Conservation (phyloP, 1,140 invertebrate genomes). For the Tetraneura akinire region DNA sequence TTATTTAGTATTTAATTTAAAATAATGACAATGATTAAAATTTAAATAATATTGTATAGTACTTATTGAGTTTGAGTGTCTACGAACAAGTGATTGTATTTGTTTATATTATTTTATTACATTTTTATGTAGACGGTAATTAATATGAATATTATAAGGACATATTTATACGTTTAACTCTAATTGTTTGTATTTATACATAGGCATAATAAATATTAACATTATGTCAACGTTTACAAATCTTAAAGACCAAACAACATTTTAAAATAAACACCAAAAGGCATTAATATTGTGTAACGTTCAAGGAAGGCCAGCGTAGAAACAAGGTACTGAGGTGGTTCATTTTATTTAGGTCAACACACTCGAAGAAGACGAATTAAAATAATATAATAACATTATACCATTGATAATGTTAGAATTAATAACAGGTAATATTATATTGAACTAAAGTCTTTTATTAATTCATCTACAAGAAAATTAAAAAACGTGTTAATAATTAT, state of each 20-base stretch:
- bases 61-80: no score
- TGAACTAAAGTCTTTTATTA: neutral
- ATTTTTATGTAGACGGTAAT: neutral
- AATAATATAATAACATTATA: neutral
- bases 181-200: neutral
- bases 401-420: neutral
- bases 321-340: neutral
- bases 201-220: neutral
- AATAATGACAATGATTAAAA: no score
- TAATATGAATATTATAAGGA: neutral
- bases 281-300: neutral
- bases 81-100: no score
- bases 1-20: no score
- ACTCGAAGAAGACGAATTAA: neutral
- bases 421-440: neutral
- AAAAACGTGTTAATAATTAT: neutral
- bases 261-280: neutral
- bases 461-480: slow-evolving; percentile 2
- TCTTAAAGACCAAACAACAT: neutral
- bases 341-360: neutral
- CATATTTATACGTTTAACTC: neutral
- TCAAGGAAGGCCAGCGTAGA: neutral
- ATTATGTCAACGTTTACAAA: neutral
- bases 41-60: no score
- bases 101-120: no score